phyloP scores from a whole-genome alignment of 2,797 vertebrate species.

The Gorsachius magnificus region DNA sequence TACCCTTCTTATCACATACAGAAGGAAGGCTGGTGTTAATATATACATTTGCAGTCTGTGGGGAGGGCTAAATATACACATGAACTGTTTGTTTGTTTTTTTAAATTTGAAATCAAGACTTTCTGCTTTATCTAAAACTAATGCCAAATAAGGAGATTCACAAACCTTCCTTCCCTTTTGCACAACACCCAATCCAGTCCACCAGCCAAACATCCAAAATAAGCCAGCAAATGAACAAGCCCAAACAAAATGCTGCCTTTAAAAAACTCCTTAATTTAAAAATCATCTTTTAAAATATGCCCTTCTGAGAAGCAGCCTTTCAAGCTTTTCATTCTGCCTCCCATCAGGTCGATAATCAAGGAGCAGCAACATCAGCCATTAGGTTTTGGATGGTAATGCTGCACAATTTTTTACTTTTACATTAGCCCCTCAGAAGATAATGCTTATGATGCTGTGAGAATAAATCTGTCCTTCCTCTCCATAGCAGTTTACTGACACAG shows the following conservation, averaged over 20 bases:
- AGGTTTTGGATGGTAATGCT: slow-evolving; percentile 16
- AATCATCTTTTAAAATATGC: background rate
- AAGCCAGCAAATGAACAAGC: background rate
- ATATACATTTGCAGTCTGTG: background rate
- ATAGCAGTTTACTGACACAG: slow-evolving; percentile 62
- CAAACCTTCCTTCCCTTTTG: background rate
- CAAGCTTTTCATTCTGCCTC: slow-evolving; percentile 33
- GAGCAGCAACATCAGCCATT: background rate
- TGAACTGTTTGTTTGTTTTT: background rate
- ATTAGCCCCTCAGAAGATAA: slow-evolving; percentile 58
- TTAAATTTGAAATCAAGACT: background rate
- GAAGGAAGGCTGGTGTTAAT: background rate
- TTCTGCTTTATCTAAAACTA: background rate
- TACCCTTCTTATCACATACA: background rate
- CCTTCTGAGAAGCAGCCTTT: slow-evolving; percentile 3
- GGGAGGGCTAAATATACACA: background rate
- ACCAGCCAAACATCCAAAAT: background rate
- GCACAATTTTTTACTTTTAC: slow-evolving; percentile 49
- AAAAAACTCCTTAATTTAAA: slow-evolving; percentile 12
- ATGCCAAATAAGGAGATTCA: background rate
- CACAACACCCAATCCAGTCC: background rate
- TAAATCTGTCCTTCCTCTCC: slow-evolving; percentile 56
- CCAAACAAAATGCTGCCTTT: background rate
- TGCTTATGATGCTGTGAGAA: slow-evolving; percentile 58
- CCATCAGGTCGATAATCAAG: background rate